Evolutionary conservation across 2,888 invertebrate species (phyloP).

Genomic region (Plagiodera versicolora): DNA sequence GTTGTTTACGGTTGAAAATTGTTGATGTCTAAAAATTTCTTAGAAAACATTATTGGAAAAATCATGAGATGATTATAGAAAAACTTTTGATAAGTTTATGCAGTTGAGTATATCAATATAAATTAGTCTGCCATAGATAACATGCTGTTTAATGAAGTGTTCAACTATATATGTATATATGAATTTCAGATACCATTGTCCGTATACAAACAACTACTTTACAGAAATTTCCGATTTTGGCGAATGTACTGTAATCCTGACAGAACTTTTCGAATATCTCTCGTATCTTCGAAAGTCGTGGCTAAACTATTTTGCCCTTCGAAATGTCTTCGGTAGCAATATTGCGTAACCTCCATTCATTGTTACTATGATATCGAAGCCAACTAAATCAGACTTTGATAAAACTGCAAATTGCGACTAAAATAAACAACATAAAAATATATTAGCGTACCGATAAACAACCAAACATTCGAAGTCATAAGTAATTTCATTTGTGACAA

Average conservation of each 20-base stretch:
- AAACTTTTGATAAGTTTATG: too few species aligned
- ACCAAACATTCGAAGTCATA: conserved; percentile 1
- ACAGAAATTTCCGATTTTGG: too few species aligned
- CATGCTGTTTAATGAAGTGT: too few species aligned
- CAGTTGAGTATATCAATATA: neutral
- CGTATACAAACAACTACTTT: too few species aligned
- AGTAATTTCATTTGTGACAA: neutral
- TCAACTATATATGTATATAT: too few species aligned
- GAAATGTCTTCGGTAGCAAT: conserved; percentile 7
- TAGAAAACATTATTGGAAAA: neutral
- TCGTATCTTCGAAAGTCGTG: neutral
- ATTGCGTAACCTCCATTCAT: conserved; percentile 15
- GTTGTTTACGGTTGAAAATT: neutral
- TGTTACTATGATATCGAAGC: conserved; percentile 10
- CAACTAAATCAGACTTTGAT: conserved; percentile 13
- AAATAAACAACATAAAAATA: conserved; percentile 15
- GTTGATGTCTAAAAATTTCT: neutral
- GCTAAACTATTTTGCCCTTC: neutral
- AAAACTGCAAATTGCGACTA: conserved; percentile 7
- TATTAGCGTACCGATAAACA: conserved; percentile 9
- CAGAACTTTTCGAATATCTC: neutral
- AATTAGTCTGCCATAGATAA: too few species aligned
- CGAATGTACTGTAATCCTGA: too few species aligned
- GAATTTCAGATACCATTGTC: too few species aligned
- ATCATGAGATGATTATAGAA: neutral